Percentiles rank a stretch among this genome's conserved stretches.
These are phyloP conservation scores for Nephrocerus scutellatus DNA, from an alignment of 2,888 invertebrate species.

Conservation along the genomic window DNA sequence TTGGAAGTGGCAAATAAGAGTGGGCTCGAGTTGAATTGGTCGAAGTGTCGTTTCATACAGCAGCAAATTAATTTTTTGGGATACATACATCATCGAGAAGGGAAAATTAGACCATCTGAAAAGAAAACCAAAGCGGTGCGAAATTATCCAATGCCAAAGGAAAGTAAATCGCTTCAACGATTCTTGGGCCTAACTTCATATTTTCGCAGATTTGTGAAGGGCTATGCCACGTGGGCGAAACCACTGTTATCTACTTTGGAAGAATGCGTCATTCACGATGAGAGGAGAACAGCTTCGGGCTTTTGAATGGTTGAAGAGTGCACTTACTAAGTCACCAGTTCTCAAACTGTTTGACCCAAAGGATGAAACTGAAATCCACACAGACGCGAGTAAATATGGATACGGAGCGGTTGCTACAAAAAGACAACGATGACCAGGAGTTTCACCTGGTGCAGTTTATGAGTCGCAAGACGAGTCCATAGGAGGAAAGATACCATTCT, in stretches of 20 bases:
- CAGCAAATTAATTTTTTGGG: slow-evolving; percentile 4
- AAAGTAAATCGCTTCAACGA: slow-evolving; percentile 11
- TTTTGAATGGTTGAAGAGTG: slow-evolving; percentile 14
- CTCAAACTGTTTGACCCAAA: slow-evolving; percentile 17
- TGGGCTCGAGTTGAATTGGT: slow-evolving; percentile 8
- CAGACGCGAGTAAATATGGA: slow-evolving; percentile 21
- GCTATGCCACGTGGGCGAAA: slow-evolving; percentile 30
- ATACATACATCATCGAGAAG: slow-evolving; percentile 4
- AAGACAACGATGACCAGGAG: slow-evolving; percentile 11
- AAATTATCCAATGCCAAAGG: slow-evolving; percentile 11
- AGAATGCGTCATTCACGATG: slow-evolving; percentile 15
- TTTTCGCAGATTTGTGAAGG: slow-evolving; percentile 12
- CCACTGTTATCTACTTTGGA: slow-evolving; percentile 29
- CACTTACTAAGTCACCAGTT: slow-evolving; percentile 12
- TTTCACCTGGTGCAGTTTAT: slow-evolving; percentile 17
- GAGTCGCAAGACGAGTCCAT: slow-evolving; percentile 19
- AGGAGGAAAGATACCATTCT: slow-evolving; percentile 17
- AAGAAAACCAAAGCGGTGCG: slow-evolving; percentile 13
- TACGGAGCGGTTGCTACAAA: slow-evolving; percentile 21
- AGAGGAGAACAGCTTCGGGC: slow-evolving; percentile 6
- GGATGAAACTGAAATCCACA: slow-evolving; percentile 19
- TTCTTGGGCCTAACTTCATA: slow-evolving; percentile 18
- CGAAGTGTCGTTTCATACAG: slow-evolving; percentile 10
- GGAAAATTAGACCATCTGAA: slow-evolving; percentile 8
- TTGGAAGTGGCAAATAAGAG: not conserved